These are phyloP conservation scores for Calliopum simillimum DNA, from an alignment of 2,888 invertebrate genomes.

Conservation along the genomic window DNA sequence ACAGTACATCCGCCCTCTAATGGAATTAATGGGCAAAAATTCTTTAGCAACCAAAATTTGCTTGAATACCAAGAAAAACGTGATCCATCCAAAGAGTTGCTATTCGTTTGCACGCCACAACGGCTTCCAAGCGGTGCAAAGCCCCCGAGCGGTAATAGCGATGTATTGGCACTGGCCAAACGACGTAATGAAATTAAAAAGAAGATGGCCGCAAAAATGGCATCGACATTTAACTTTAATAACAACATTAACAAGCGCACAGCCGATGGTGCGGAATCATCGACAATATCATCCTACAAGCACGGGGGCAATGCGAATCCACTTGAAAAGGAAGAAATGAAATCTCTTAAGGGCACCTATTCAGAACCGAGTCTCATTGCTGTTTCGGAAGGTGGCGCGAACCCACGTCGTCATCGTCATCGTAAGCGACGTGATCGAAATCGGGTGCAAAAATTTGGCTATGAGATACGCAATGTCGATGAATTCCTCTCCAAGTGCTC, in stretches of 20 bases:
- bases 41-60: conserved; percentile 65
- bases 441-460: conserved; percentile 73
- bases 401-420: conserved; percentile 62
- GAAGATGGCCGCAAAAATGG: conserved; percentile 53
- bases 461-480: conserved; percentile 84
- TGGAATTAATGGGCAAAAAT: conserved; percentile 60
- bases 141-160: conserved; percentile 52
- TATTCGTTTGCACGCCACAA: conserved; percentile 65
- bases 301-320: conserved; percentile 26
- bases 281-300: conserved; percentile 32
- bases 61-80: conserved; percentile 58
- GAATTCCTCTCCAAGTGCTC: conserved; percentile 84
- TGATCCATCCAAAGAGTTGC: conserved; percentile 61
- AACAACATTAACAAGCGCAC: conserved; percentile 23
- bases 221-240: conserved; percentile 30
- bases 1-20: conserved; percentile 59
- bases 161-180: conserved; percentile 57
- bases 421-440: conserved; percentile 64
- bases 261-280: conserved; percentile 43
- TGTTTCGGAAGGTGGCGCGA: conserved; percentile 58
- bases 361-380: conserved; percentile 66
- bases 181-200: conserved; percentile 62
- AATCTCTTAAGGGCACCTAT: conserved; percentile 62
- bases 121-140: conserved; percentile 52
- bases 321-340: conserved; percentile 50